Evolutionary conservation across 1,140 invertebrate genomes (phyloP), one percentile per base, ranked within the genome.

Genomic region (Leucophenga varia): DNA sequence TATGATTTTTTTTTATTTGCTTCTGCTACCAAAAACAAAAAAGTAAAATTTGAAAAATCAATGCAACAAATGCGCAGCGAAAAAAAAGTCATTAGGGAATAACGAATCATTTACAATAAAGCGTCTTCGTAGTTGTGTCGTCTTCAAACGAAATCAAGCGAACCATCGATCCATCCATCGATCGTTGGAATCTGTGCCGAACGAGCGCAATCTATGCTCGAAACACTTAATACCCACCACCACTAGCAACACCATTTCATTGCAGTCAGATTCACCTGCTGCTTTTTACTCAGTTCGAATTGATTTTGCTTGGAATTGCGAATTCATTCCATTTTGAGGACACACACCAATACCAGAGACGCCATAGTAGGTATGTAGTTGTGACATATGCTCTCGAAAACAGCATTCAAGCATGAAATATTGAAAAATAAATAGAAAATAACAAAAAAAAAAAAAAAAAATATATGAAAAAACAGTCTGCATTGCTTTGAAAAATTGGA

Each of bases 71-170:
- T 61, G 64, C 49, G 49, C 55, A 41, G 54, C 58, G 52, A 57
- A 67, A 61, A 67, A 61, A 54, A 56, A 71, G 50, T 55, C 63
- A 60, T 64, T 65, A 69, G 64, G 57, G 45, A 54, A 65, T 57
- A 69, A 69, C 68, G 69, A 61, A 65, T 72, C 69, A 72, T 72
- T 72, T 72, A 64, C 54, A 63, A 63, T 57, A 61, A 72, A 65
- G 56, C 61, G 64, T 72, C n/a, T n/a, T n/a, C n/a, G n/a, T n/a
- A n/a, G n/a, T n/a, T n/a, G n/a, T n/a, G n/a, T n/a, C n/a, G n/a
- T n/a, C 64, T 68, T 68, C 61, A 64, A 64, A 59, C 45, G 55
- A 69, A 72, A 72, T 72, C 57, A 57, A 64, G 61, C 69, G 56
- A 37, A 22, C 41, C 52, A 70, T 22, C 46, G 30, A 35, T 43